These are phyloP conservation scores for Ectemnius cavifrons DNA, from an alignment of 2,888 invertebrate species.

Conservation along the genomic window DNA sequence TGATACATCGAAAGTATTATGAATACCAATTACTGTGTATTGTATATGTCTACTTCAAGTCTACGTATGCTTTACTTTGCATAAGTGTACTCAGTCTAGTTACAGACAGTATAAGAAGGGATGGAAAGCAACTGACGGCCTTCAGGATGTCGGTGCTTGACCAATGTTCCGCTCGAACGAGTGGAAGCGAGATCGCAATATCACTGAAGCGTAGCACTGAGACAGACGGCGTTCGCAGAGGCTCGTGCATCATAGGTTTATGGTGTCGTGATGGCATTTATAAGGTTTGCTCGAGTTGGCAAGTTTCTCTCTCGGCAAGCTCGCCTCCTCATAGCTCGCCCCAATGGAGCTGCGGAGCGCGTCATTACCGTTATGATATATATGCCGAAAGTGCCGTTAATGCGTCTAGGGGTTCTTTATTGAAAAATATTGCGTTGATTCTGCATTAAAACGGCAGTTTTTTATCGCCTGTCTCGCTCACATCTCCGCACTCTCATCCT, in stretches of 20 bases:
- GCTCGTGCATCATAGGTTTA: constrained; percentile 69
- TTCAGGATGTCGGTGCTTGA: not conserved
- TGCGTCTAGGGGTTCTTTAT: constrained; percentile 65
- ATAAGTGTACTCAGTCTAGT: too few species aligned
- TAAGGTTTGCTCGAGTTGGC: constrained; percentile 67
- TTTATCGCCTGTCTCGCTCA: too few species aligned
- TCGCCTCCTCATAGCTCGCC: constrained; percentile 44
- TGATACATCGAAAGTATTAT: too few species aligned
- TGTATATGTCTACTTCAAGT: too few species aligned
- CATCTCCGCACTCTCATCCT: too few species aligned
- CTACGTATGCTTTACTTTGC: too few species aligned
- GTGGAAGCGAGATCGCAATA: not conserved
- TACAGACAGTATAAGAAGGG: not conserved
- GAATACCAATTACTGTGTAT: too few species aligned
- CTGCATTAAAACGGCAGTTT: constrained; percentile 41
- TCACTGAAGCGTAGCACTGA: constrained; percentile 16
- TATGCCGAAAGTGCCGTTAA: constrained; percentile 66
- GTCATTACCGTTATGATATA: constrained; percentile 71
- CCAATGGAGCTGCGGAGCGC: constrained; percentile 55
- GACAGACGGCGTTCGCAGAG: constrained; percentile 17
- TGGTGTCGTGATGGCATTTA: constrained; percentile 69
- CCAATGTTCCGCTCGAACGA: not conserved
- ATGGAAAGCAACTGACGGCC: not conserved
- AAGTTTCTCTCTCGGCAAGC: constrained; percentile 54
- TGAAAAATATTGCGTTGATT: constrained; percentile 68